phyloP scores from a whole-genome alignment of 2,113 vertebrate species.

The Thamnophis sirtalis region DNA sequence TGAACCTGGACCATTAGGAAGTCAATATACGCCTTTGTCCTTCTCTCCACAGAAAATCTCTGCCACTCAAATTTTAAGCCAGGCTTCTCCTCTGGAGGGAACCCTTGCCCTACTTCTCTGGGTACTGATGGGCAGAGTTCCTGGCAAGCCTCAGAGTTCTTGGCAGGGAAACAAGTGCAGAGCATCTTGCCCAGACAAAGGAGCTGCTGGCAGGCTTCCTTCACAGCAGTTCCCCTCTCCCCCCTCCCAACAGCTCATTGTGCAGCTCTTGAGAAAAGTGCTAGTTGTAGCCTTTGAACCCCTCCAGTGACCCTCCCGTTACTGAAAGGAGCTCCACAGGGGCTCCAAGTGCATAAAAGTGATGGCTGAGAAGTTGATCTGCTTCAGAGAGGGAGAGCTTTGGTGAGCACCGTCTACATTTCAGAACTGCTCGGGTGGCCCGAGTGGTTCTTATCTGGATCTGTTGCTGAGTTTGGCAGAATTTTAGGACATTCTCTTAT shows the following conservation, averaged over 20 bases:
- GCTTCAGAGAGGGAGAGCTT: background rate
- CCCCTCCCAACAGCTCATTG: background rate
- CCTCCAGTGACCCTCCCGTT: background rate
- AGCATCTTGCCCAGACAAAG: background rate
- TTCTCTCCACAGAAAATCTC: conserved; percentile 48
- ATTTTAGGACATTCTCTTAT: background rate
- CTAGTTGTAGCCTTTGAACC: background rate
- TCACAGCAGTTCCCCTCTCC: background rate
- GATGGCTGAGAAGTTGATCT: background rate
- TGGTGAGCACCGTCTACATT: background rate
- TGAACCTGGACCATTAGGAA: conserved; percentile 61
- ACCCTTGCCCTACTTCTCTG: background rate
- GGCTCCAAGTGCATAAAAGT: background rate
- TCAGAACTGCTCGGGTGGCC: background rate
- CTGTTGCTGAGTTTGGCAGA: background rate
- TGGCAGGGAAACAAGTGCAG: background rate
- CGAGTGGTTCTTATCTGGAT: background rate
- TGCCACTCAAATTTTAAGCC: background rate
- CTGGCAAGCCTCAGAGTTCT: background rate
- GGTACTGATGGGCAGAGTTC: background rate
- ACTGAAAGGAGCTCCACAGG: background rate
- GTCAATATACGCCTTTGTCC: conserved; percentile 48
- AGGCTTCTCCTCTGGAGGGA: background rate
- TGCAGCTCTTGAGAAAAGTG: background rate
- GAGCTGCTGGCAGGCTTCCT: background rate